phyloP scores from a whole-genome alignment of 1,140 invertebrate genomes.

The Drosophila sechellia region DNA sequence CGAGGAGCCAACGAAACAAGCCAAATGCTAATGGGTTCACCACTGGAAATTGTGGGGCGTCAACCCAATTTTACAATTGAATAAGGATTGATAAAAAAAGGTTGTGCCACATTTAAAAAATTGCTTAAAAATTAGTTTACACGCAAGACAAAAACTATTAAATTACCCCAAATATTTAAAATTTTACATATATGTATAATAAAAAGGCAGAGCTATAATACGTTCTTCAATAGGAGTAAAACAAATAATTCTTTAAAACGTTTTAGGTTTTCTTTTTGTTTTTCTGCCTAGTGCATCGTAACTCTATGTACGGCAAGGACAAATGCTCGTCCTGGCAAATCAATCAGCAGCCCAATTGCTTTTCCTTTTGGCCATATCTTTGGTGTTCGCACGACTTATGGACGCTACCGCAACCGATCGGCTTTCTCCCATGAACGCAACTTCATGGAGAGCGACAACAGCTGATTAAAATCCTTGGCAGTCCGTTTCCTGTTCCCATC shows the following conservation, averaged over 20 bases:
- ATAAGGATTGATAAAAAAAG: too few relatives aligned
- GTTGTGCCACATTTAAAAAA: too few relatives aligned
- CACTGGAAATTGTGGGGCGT: background rate
- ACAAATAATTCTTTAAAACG: too few relatives aligned
- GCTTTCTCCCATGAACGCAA: background rate
- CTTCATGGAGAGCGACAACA: conserved; percentile 36
- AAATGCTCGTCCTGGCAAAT: background rate
- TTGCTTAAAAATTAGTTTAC: too few relatives aligned
- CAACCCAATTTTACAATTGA: too few relatives aligned
- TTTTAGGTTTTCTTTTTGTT: too few relatives aligned
- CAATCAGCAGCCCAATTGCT: background rate
- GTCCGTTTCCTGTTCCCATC: conserved; percentile 20
- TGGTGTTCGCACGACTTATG: background rate
- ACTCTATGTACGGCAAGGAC: background rate
- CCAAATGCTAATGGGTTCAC: background rate
- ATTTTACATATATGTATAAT: too few relatives aligned
- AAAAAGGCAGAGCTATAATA: too few relatives aligned
- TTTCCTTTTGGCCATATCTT: too few relatives aligned
- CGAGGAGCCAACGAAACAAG: background rate
- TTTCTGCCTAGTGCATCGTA: background rate
- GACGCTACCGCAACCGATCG: conserved; percentile 25
- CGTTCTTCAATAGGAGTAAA: background rate
- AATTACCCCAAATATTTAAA: too few relatives aligned
- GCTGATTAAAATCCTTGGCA: conserved; percentile 64
- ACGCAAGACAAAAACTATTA: too few relatives aligned